phyloP scores from a whole-genome alignment of 2,113 vertebrate species.

The Syrmaticus mikado region DNA sequence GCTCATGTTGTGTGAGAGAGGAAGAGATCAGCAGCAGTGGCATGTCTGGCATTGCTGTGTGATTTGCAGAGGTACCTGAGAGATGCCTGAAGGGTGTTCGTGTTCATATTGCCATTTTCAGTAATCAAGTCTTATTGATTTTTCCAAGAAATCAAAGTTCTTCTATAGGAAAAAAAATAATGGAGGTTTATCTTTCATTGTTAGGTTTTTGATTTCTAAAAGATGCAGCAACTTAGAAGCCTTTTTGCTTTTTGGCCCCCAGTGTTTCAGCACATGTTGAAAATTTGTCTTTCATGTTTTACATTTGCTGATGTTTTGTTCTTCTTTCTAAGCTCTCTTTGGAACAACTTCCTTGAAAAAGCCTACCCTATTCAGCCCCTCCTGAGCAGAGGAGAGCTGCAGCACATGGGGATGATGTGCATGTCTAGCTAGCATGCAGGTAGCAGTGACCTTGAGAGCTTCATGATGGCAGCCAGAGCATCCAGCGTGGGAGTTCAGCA shows the following conservation, averaged over 20 bases:
- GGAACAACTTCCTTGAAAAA: not conserved
- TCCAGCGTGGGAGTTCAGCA: not conserved
- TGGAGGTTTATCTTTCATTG: not conserved
- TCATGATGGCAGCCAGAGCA: not conserved
- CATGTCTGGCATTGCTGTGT: not conserved
- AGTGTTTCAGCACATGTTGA: not conserved
- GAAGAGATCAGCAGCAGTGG: not conserved
- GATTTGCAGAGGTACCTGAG: slow-evolving; percentile 13
- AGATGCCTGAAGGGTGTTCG: slow-evolving; percentile 38
- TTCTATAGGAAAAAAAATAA: not conserved
- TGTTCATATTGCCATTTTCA: slow-evolving; percentile 29
- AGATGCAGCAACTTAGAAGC: not conserved
- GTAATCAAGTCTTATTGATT: slow-evolving; percentile 46
- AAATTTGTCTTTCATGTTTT: not conserved
- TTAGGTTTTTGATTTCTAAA: slow-evolving; percentile 11
- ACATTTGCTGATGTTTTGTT: not conserved
- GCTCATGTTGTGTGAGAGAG: not conserved
- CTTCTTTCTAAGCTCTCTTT: not conserved
- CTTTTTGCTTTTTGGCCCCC: not conserved
- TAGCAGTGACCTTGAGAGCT: not conserved
- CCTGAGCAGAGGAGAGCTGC: not conserved
- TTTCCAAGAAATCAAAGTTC: slow-evolving; percentile 26
- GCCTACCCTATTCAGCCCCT: not conserved
- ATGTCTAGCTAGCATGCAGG: fast-evolving
- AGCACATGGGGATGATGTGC: fast-evolving